A percentile compares a stretch with the other conserved stretches of the same genome.
These are phyloP conservation scores for Germaria angustata DNA, from an alignment of 2,888 invertebrate species.

Conservation along the genomic window DNA sequence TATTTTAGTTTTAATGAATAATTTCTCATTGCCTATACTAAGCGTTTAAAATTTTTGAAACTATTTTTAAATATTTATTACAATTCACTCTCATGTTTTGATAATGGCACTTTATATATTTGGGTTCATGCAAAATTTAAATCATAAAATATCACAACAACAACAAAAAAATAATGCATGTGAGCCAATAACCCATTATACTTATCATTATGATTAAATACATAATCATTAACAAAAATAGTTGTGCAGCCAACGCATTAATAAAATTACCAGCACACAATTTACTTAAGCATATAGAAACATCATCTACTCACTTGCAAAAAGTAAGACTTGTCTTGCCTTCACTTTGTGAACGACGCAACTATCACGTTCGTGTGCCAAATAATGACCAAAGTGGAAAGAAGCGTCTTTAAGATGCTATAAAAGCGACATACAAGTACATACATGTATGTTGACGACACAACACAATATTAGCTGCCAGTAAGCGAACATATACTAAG, in stretches of 20 bases:
- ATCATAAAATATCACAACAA: too few species aligned
- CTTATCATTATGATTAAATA: constrained; percentile 26
- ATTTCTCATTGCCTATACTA: too few species aligned
- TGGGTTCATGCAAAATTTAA: too few species aligned
- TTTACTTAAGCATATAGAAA: constrained; percentile 8
- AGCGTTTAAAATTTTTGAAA: too few species aligned
- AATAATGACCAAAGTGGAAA: constrained; percentile 58
- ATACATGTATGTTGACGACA: constrained; percentile 48
- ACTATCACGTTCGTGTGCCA: background rate
- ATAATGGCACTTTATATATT: too few species aligned
- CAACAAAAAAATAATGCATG: too few species aligned
- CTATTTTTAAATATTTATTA: too few species aligned
- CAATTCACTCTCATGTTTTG: too few species aligned
- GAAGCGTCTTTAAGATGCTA: constrained; percentile 56
- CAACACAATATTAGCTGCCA: constrained; percentile 36
- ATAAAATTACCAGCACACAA: background rate
- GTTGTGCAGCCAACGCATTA: constrained; percentile 22
- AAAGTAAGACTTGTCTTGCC: constrained; percentile 27
- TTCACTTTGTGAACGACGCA: background rate
- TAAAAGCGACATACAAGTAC: constrained; percentile 55
- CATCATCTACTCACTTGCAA: background rate
- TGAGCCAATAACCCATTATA: constrained; percentile 7
- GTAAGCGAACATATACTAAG: background rate
- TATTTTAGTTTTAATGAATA: too few species aligned
- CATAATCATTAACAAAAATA: constrained; percentile 30